phyloP scores from a whole-genome alignment of 2,113 vertebrate genomes.

The Ptilonorhynchus violaceus region DNA sequence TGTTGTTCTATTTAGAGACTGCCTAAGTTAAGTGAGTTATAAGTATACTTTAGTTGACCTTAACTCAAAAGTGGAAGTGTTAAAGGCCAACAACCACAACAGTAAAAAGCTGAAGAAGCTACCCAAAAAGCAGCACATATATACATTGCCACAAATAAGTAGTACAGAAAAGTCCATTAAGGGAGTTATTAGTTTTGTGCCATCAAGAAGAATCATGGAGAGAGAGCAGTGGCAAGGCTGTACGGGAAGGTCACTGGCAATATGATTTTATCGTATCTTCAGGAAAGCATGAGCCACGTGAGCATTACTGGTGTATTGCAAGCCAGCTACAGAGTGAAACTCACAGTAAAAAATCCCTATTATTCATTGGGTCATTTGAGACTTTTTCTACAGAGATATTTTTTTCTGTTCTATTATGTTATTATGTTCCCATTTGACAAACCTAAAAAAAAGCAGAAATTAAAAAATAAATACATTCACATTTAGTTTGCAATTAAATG shows the following conservation, averaged over 20 bases:
- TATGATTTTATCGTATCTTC: background rate
- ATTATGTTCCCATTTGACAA: background rate
- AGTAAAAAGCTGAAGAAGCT: background rate
- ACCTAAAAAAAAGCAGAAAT: background rate
- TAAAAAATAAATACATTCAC: background rate
- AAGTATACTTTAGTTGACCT: background rate
- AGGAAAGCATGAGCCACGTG: background rate
- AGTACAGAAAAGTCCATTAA: background rate
- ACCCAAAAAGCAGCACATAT: background rate
- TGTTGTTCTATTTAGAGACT: background rate
- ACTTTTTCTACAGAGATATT: background rate
- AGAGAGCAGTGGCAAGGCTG: background rate
- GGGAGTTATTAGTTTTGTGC: background rate
- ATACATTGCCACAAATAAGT: background rate
- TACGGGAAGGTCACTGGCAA: background rate
- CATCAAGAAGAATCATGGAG: background rate
- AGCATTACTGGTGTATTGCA: background rate
- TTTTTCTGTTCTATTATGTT: background rate
- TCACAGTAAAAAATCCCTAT: fast-evolving
- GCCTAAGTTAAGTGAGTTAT: background rate
- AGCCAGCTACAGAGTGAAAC: background rate
- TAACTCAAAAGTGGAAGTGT: background rate
- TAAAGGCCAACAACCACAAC: background rate
- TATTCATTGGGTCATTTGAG: background rate
- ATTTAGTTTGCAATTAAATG: background rate